Conservation (phyloP, 2,797 vertebrate species). For the Hafferia zeledoni region DNA sequence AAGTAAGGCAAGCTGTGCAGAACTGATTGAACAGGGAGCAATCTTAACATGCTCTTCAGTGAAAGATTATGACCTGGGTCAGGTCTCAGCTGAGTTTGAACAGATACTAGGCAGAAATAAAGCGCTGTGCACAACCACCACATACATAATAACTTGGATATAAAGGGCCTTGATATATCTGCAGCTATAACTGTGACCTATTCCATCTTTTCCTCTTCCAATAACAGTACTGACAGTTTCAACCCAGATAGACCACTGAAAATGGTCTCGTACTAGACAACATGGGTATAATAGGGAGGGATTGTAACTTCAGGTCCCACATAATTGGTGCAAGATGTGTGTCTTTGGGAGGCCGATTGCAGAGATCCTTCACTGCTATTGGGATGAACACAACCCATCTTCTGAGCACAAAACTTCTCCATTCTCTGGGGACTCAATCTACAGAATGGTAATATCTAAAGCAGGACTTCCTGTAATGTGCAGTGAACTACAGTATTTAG, state of each 20-base stretch:
- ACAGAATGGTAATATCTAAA: not conserved
- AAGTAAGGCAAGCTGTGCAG: not conserved
- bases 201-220: not conserved
- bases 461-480: not conserved
- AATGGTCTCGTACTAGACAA: not conserved
- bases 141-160: not conserved
- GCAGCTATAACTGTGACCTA: not conserved
- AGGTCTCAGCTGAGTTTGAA: not conserved
- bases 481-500: not conserved
- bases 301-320: not conserved
- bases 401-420: not conserved
- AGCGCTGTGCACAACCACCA: not conserved
- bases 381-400: not conserved
- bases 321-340: not conserved
- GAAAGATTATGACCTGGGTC: not conserved
- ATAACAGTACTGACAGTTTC: not conserved
- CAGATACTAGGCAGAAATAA: not conserved
- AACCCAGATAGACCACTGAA: not conserved
- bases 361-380: not conserved
- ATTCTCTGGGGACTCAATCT: not conserved
- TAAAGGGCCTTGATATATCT: not conserved
- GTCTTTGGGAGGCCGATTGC: not conserved
- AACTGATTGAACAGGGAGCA: not conserved
- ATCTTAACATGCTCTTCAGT: not conserved
- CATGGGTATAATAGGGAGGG: not conserved